These are phyloP conservation scores for Propsilocerus akamusi DNA, from an alignment of 1,140 invertebrate genomes.

Conservation along the genomic window DNA sequence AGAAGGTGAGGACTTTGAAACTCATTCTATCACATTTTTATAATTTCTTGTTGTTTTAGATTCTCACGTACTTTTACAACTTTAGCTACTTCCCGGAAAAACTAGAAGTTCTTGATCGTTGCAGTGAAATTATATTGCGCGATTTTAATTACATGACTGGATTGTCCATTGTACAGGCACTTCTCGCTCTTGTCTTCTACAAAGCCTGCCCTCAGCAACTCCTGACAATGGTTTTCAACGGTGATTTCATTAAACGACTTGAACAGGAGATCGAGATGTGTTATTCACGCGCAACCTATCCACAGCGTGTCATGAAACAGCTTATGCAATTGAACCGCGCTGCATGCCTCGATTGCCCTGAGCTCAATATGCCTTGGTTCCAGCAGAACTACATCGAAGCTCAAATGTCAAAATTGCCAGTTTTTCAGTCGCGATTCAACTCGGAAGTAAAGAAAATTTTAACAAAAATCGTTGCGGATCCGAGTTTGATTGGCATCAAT, in stretches of 20 bases:
- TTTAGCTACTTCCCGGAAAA: conserved; percentile 26
- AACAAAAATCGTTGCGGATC: conserved; percentile 12
- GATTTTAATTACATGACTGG: conserved; percentile 28
- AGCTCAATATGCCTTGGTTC: conserved; percentile 41
- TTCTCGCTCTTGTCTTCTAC: conserved; percentile 27
- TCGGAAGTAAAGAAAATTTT: conserved; percentile 13
- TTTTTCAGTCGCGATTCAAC: conserved; percentile 10
- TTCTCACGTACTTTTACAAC: conserved; percentile 24
- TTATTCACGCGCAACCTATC: conserved; percentile 31
- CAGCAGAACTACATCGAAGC: conserved; percentile 38
- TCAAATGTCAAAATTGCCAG: conserved; percentile 16
- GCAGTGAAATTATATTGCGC: conserved; percentile 16
- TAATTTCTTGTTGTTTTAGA: neutral
- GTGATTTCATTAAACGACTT: conserved; percentile 31
- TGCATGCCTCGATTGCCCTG: conserved; percentile 39
- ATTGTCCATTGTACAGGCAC: conserved; percentile 25
- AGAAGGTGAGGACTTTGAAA: conserved; percentile 17
- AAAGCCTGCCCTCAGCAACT: conserved; percentile 25
- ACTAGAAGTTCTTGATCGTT: conserved; percentile 17
- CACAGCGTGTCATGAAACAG: conserved; percentile 26
- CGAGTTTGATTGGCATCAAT: conserved; percentile 18
- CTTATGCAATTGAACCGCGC: conserved; percentile 41
- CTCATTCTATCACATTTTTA: neutral
- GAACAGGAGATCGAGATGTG: conserved; percentile 30
- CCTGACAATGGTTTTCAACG: conserved; percentile 30